Conservation (phyloP, 2,113 vertebrate species). For the Tautogolabrus adspersus region DNA sequence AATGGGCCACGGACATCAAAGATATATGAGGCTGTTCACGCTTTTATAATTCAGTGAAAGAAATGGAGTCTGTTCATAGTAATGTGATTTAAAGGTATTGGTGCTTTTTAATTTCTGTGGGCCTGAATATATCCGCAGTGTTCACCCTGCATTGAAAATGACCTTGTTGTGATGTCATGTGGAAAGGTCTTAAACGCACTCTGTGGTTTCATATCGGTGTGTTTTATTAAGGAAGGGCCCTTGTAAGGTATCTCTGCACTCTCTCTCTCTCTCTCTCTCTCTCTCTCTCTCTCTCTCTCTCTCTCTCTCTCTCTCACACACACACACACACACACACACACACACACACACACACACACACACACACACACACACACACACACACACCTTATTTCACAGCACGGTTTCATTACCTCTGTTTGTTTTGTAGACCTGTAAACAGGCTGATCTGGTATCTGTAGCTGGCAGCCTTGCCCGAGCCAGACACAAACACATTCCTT, state of each 20-base stretch:
- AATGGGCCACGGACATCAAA: conserved; percentile 70
- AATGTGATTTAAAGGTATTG: conserved; percentile 81
- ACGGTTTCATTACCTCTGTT: conserved; percentile 70
- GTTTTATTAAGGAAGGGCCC: conserved; percentile 17
- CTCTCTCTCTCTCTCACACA: too few relatives aligned
- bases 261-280: neutral
- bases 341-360: neutral
- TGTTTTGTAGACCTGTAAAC: conserved; percentile 68
- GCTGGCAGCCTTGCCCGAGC: conserved; percentile 65
- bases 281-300: neutral
- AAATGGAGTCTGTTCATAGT: conserved; percentile 70
- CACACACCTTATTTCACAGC: conserved; percentile 29
- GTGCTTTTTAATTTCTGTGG: conserved; percentile 70
- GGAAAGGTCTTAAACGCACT: conserved; percentile 15
- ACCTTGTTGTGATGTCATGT: conserved; percentile 39
- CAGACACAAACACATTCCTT: conserved; percentile 73
- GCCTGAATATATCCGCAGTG: conserved; percentile 63
- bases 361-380: conserved; percentile 6
- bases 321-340: too few relatives aligned
- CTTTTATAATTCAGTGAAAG: conserved; percentile 73
- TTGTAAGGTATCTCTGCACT: conserved; percentile 21
- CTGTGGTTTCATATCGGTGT: conserved; percentile 21
- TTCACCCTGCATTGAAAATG: conserved; percentile 70
- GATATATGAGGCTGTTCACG: conserved; percentile 73
- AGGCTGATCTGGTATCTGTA: conserved; percentile 76